These are phyloP conservation scores for Formica selysi DNA, from an alignment of 1,140 invertebrate genomes.

Conservation along the genomic window DNA sequence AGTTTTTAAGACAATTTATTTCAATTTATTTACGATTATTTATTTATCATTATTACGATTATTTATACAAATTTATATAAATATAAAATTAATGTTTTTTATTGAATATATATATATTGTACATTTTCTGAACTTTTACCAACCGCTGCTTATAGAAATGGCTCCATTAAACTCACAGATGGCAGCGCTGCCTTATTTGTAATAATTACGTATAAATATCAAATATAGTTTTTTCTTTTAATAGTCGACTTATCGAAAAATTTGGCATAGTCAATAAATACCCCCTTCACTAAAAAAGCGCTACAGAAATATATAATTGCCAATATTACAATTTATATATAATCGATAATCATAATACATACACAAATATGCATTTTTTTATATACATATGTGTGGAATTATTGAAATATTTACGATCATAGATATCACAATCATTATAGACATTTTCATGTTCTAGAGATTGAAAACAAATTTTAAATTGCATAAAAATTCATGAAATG, in stretches of 20 bases:
- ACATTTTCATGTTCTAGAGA: neutral
- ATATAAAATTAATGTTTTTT: neutral
- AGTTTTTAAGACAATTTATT: neutral
- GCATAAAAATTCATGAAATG: neutral
- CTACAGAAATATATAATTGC: neutral
- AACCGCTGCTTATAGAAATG: neutral
- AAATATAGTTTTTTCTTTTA: neutral
- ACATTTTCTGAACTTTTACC: neutral
- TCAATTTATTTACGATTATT: neutral
- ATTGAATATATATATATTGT: neutral
- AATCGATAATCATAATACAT: neutral
- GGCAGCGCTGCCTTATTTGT: slow-evolving; percentile 9
- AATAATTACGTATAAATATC: neutral
- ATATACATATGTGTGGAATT: neutral
- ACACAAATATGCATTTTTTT: neutral
- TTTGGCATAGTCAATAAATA: neutral
- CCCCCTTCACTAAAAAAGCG: neutral
- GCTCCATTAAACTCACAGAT: neutral
- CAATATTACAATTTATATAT: neutral
- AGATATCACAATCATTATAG: neutral
- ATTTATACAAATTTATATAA: neutral
- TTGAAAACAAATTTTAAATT: neutral
- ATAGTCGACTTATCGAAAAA: neutral
- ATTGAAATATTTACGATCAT: neutral
- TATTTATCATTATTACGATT: neutral